These are phyloP conservation scores for Sitta carolinensis DNA, from an alignment of 2,797 vertebrate species.

Conservation along the genomic window DNA sequence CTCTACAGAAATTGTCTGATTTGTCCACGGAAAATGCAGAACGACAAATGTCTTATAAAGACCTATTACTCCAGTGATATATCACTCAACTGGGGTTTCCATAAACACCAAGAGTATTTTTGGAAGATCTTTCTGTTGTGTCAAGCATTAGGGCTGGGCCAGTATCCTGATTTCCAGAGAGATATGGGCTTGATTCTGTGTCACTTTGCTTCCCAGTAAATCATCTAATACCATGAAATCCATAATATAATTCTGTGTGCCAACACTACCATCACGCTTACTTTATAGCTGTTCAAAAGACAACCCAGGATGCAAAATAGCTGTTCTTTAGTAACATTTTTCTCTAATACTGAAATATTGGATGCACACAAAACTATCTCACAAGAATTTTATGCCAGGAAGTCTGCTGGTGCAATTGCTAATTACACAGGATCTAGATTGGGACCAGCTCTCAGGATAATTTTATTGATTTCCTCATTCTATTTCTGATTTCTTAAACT, in stretches of 20 bases:
- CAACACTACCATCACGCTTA: neutral
- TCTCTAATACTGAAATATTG: neutral
- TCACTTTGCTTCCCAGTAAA: neutral
- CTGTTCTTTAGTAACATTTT: neutral
- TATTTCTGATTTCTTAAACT: neutral
- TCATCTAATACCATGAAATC: neutral
- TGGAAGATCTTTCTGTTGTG: neutral
- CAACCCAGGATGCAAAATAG: neutral
- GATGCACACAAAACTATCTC: neutral
- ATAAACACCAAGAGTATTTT: neutral
- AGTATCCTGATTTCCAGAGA: neutral
- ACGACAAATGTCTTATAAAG: neutral
- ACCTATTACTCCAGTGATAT: neutral
- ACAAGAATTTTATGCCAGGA: neutral
- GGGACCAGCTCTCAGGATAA: neutral
- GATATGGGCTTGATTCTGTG: neutral
- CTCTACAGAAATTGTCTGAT: neutral
- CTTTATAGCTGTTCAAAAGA: neutral
- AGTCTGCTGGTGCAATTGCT: neutral
- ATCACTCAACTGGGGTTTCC: neutral
- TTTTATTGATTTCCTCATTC: conserved; percentile 19
- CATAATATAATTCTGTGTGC: neutral
- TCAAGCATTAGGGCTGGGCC: neutral
- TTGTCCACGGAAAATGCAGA: neutral
- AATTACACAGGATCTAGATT: neutral